These are phyloP conservation scores for Gymnarchus niloticus DNA, from an alignment of 2,113 vertebrate species.

Conservation along the genomic window DNA sequence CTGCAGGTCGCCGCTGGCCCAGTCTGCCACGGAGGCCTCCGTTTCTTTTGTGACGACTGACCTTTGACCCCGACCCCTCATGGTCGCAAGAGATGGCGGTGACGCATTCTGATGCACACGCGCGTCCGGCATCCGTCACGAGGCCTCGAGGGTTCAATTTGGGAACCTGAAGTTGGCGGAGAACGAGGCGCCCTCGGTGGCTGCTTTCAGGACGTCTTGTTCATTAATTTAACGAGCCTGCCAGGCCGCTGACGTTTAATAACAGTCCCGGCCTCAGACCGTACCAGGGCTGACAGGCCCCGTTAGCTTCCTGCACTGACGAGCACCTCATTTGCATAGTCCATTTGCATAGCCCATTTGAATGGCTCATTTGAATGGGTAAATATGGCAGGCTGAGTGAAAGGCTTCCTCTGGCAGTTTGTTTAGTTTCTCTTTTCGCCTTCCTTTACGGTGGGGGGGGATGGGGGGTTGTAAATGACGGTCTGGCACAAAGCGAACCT, in stretches of 20 bases:
- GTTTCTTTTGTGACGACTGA: background rate
- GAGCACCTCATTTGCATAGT: conserved; percentile 18
- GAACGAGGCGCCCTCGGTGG: conserved; percentile 20
- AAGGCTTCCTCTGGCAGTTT: background rate
- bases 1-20: conserved; percentile 80
- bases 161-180: conserved; percentile 52
- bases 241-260: conserved; percentile 25
- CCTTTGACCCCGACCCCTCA: background rate
- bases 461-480: background rate
- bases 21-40: background rate
- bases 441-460: too few relatives aligned
- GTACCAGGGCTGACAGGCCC: conserved; percentile 27
- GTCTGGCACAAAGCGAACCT: too few relatives aligned
- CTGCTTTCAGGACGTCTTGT: conserved; percentile 28
- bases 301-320: conserved; percentile 30
- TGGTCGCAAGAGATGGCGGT: conserved; percentile 14
- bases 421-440: background rate
- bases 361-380: background rate
- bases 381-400: too few relatives aligned
- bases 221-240: conserved; percentile 49
- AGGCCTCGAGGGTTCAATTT: too few relatives aligned
- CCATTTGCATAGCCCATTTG: conserved; percentile 1
- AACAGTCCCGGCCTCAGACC: conserved; percentile 27
- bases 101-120: background rate
- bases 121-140: too few relatives aligned